Base-by-base conservation (phyloP, 2,797 vertebrate species). In the Stomatorhinus walkeri region DNA sequence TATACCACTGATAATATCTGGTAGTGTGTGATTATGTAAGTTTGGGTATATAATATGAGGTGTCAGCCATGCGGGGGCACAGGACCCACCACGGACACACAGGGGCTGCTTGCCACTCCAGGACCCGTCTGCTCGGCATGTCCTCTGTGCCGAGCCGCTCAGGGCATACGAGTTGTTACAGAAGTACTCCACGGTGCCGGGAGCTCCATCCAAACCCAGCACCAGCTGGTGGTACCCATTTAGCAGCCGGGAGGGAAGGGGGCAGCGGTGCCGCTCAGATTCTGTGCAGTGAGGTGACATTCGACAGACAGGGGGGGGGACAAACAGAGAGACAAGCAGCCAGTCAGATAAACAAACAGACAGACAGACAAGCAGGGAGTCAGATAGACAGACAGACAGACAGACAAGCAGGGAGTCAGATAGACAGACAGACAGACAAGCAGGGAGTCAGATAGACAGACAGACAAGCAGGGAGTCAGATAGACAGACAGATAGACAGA, bases 151-250 rank as follows among this genome's bases (percentile, higher is more conserved):
- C 1, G 95, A 95, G 32, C 98, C 98, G 64, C 97, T 98, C 51
- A 99, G 96, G 89, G 96, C 95, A 19, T 99, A 98, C 0, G 98
- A 98, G 92, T 96, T 96, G 93, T 99, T 98, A 92, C 98, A 99
- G 92, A 95, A 97, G 93, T 98, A 98, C 90, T 95, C 92, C 85
- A 93, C 92, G 3, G 96, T 95, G 90, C 97, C 90, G 2, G 96
- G 90, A 1, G 95, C 94, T 90, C 94, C 92, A 3, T 95, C 96
- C 1, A 95, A 90, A 40, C 95, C 94, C 89, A 94, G 93, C 24
- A 96, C 91, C 87, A 94, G 90, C 92, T 94, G 95, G 90, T 95
- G 95, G 94, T 96, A 97, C 48, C 98, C 98, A 52, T 99, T 97
- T 91, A 96, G 94, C 54, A 97, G 95, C n/a, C 92, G 94, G 88